These are phyloP conservation scores for Prunella fulvescens DNA, from an alignment of 2,113 vertebrate species.

Conservation along the genomic window DNA sequence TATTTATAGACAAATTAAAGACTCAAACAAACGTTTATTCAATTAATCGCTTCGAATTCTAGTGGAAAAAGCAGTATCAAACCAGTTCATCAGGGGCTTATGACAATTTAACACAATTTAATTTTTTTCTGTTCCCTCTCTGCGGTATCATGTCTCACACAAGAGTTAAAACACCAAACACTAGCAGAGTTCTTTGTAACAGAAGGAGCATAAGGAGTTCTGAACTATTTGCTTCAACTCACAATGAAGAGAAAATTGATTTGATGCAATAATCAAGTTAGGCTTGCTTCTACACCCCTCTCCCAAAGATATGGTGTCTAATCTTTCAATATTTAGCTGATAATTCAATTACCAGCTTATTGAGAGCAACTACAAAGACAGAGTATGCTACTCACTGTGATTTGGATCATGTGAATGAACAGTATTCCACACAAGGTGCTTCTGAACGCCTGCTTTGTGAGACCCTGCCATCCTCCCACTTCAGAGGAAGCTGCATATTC, in stretches of 20 bases:
- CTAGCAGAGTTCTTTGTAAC: not conserved
- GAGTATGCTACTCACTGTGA: not conserved
- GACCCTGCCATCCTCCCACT: not conserved
- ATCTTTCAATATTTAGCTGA: not conserved
- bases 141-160: not conserved
- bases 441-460: not conserved
- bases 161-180: not conserved
- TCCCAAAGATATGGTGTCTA: not conserved
- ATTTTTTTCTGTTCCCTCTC: not conserved
- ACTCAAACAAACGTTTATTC: constrained; percentile 27
- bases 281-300: not conserved
- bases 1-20: constrained; percentile 30
- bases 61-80: constrained; percentile 28
- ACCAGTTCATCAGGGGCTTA: not conserved
- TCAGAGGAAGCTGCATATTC: not conserved
- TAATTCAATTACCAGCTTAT: not conserved
- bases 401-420: not conserved
- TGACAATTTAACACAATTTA: not conserved
- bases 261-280: not conserved
- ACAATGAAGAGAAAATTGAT: not conserved
- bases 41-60: not conserved
- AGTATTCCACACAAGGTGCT: not conserved
- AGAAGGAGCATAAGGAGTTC: not conserved
- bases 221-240: not conserved
- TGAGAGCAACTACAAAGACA: not conserved